Evolutionary conservation across 2,113 vertebrate species (phyloP), one percentile per base, ranked within the genome.

Genomic region (Toxotes jaculatrix): DNA sequence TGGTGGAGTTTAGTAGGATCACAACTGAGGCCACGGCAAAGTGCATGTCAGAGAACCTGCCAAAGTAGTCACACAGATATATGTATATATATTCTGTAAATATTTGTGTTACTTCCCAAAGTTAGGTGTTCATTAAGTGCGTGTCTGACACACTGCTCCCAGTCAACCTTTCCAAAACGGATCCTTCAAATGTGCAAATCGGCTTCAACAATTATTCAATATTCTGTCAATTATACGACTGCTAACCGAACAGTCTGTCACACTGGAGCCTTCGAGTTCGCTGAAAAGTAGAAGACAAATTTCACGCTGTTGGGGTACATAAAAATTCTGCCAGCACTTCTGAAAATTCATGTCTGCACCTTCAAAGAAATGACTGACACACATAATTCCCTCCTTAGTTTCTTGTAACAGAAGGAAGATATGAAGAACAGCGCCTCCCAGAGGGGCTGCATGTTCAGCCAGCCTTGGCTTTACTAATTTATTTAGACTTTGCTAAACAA

Each of bases 381-480:
- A 23, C n/a, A 38, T 4, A 19, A 51, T 56, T 45, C 32, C 77
- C 42, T 56, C 9, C 62, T 66, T 43, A 8, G 49, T 45, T 57
- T 45, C 53, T 34, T 13, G 49, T n/a, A 61, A 74, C 45, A 78
- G 69, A 66, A 3, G 49, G 43, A 43, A 32, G 57, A 56, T 23
- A n/a, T 6, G 56, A 89, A 55, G 40, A 68, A 75, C 74, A 77
- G 83, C 61, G 36, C 76, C 85, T 88, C 87, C 87, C 86, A 14
- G 43, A 89, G 74, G 82, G 84, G 51, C 7, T 17, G 27, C 27
- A 65, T 66, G 78, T 69, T 85, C 82, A 79, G 62, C 80, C 81
- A 63, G 61, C 77, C 57, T 69, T 27, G 66, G 65, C 55, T 84
- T 87, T 56, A 59, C 81, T 84, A 83, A 91, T 89, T 88, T 62